Evolutionary conservation across 2,888 invertebrate genomes (phyloP).

Genomic region (Tenthredo amoena): DNA sequence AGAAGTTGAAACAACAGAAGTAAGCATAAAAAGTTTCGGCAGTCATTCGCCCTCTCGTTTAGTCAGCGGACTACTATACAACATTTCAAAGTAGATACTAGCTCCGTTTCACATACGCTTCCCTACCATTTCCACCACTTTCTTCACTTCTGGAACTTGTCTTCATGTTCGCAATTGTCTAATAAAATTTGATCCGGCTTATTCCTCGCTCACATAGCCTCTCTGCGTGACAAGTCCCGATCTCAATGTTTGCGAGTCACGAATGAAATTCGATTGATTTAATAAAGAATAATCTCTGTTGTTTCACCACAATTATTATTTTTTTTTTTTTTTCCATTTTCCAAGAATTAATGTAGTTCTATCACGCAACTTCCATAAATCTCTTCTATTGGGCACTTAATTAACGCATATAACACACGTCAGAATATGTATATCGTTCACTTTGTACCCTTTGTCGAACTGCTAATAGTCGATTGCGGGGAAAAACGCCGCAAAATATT

Average conservation of each 20-base stretch:
- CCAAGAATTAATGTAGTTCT: background rate
- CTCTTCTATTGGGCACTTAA: conserved; percentile 34
- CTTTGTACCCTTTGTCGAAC: conserved; percentile 29
- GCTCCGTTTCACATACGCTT: conserved; percentile 40
- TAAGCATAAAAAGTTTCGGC: conserved; percentile 49
- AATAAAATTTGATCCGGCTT: background rate
- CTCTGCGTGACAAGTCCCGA: background rate
- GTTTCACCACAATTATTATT: conserved; percentile 22
- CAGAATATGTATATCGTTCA: background rate
- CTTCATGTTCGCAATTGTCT: conserved; percentile 29
- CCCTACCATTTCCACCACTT: conserved; percentile 22
- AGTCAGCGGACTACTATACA: conserved; percentile 11
- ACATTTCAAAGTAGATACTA: conserved; percentile 31
- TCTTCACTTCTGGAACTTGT: conserved; percentile 10
- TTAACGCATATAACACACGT: conserved; percentile 43
- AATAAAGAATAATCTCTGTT: conserved; percentile 42
- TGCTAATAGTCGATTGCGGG: background rate
- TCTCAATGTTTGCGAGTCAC: background rate
- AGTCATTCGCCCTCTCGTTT: conserved; percentile 46
- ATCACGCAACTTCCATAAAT: conserved; percentile 39
- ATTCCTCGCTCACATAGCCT: background rate
- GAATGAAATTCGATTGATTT: conserved; percentile 45
- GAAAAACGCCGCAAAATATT: conserved; percentile 21
- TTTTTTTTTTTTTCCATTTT: background rate
- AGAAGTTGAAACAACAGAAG: conserved; percentile 50